Conservation (phyloP, 2,113 vertebrate genomes). For the Spilogale gracilis region DNA sequence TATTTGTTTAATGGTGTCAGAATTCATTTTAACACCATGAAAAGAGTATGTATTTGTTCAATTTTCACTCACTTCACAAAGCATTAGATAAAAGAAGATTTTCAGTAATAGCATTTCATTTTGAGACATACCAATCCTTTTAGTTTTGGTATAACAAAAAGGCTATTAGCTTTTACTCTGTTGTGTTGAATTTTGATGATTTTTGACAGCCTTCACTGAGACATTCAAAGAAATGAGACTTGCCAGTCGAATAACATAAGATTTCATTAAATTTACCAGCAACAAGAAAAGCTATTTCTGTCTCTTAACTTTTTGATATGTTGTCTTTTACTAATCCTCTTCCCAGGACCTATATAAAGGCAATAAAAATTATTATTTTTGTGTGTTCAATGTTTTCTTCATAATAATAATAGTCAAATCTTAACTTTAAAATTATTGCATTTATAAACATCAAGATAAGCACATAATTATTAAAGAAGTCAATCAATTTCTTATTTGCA, state of each 20-base stretch:
- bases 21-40: conserved; percentile 83
- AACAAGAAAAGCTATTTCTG: conserved; percentile 56
- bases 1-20: conserved; percentile 84
- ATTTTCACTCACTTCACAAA: conserved; percentile 83
- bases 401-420: neutral
- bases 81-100: conserved; percentile 84
- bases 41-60: conserved; percentile 81
- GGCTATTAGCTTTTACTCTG: conserved; percentile 83
- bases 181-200: conserved; percentile 83
- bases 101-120: conserved; percentile 86
- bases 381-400: neutral
- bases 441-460: neutral
- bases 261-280: conserved; percentile 77
- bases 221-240: conserved; percentile 74
- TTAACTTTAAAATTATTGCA: neutral
- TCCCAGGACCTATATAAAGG: conserved; percentile 3
- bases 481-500: neutral
- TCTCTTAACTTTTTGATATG: conserved; percentile 67
- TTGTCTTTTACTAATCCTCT: conserved; percentile 55
- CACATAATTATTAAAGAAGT: neutral
- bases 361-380: conserved; percentile 9
- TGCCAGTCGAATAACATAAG: conserved; percentile 76
- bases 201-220: conserved; percentile 85
- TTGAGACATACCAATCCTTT: conserved; percentile 84
- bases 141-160: conserved; percentile 85